phyloP scores from a whole-genome alignment of 2,888 invertebrate genomes.

The Drosophila greeni region DNA sequence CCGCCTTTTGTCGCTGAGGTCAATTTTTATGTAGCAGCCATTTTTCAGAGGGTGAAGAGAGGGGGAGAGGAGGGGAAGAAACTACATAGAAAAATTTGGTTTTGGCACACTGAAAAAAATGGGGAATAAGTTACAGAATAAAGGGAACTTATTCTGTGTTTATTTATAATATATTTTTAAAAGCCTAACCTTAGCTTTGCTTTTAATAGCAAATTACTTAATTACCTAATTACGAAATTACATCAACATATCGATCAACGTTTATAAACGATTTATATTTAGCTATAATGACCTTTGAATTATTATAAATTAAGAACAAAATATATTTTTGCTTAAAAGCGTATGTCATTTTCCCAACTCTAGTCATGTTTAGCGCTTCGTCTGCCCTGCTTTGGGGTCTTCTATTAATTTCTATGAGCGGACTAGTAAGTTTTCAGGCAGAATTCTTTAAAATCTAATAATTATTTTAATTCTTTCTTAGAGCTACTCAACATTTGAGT shows the following conservation, averaged over 20 bases:
- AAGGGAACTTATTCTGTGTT: background rate
- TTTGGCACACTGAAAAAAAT: conserved; percentile 8
- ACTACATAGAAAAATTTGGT: conserved; percentile 42
- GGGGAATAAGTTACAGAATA: background rate
- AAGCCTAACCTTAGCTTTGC: no score
- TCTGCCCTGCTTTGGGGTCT: background rate
- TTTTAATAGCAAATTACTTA: background rate
- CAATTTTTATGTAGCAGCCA: conserved; percentile 74
- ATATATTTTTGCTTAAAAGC: background rate
- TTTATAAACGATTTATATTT: no score
- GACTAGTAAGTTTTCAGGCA: background rate
- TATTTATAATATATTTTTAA: no score
- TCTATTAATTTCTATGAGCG: background rate
- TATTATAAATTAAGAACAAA: background rate
- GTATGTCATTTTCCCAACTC: background rate
- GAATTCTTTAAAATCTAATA: background rate
- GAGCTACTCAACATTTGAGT: background rate
- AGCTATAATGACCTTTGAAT: background rate
- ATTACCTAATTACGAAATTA: background rate
- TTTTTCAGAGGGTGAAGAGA: conserved; percentile 60
- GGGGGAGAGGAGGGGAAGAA: conserved; percentile 28
- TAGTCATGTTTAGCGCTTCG: background rate
- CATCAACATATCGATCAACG: background rate
- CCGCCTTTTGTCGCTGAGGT: conserved; percentile 73
- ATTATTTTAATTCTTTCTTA: background rate